Evolutionary conservation across 2,113 vertebrate genomes (phyloP), one percentile per base, ranked within the genome.

Genomic region (Melanotaenia duboulayi): DNA sequence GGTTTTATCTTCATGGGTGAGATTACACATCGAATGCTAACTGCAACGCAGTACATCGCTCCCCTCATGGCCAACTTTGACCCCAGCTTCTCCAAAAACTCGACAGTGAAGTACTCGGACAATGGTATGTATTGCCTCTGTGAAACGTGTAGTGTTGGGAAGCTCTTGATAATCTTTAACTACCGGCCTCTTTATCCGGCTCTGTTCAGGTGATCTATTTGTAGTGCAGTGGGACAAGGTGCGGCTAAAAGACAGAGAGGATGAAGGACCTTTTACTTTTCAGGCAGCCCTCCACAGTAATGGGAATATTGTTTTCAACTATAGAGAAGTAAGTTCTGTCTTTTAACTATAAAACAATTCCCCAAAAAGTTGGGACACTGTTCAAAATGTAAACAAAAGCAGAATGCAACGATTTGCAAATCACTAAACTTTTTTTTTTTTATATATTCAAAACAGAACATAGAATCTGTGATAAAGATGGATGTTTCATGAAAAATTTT

Each of bases 61-160:
- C 97, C 97, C 0, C 95, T 99, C 52, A 99, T 99, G 97, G 97
- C 97, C 80, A 99, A 99, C 93, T 99, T 99, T 88, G 97, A 98
- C 92, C 97, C 97, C 44, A 95, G 97, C 87, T 97, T 93, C 89
- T 97, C 97, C 10, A 91, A 70, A 14, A 95, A 96, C 75, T 99
- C 97, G 50, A 99, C 97, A 2, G 92, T 99, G 25, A 93, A 87
- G 72, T 99, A 96, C 85, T 90, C 93, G 23, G 97, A 99, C 90
- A 98, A 98, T 0, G 97, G 97, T 98, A 83, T 93, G 95, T 49
- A n/a, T 40, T 25, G 76, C 32, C 23, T 44, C n/a, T 1, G 48
- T 1, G 25, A 19, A 1, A 23, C 10, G 0, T 2, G 5, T 11
- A 1, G 2, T 9, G 23, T 24, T 25, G 19, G 40, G 14, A 14